These are phyloP conservation scores for Chiloscyllium plagiosum DNA, from an alignment of 2,113 vertebrate species.

Conservation along the genomic window DNA sequence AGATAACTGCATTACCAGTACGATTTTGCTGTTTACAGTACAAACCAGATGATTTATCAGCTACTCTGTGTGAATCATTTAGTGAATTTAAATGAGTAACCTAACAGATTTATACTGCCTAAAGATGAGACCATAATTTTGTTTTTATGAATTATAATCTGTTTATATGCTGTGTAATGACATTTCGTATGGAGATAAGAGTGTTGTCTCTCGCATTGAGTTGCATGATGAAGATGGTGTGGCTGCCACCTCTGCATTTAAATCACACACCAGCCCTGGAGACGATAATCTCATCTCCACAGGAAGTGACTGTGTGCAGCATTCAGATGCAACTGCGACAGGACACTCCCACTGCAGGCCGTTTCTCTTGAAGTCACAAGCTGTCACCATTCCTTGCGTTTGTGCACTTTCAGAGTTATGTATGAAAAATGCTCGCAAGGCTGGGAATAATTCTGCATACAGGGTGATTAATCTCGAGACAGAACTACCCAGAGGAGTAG, in stretches of 20 bases:
- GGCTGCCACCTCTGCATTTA: conserved; percentile 20
- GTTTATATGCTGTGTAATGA: conserved; percentile 13
- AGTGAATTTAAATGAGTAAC: conserved; percentile 20
- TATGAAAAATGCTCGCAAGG: not conserved
- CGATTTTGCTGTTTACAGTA: not conserved
- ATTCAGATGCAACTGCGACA: not conserved
- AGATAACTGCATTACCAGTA: conserved; percentile 13
- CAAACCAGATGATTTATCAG: conserved; percentile 10
- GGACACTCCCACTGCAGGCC: not conserved
- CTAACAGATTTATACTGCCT: conserved; percentile 18
- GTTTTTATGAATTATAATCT: conserved; percentile 31
- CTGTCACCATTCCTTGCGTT: not conserved
- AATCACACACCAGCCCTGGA: not conserved
- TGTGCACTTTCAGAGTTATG: not conserved
- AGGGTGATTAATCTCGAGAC: not conserved
- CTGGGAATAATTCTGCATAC: not conserved
- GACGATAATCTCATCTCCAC: not conserved
- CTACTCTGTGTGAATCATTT: conserved; percentile 12
- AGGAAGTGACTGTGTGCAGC: not conserved
- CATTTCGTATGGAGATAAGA: not conserved
- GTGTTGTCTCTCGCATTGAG: conserved; percentile 8
- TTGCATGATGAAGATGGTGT: not conserved
- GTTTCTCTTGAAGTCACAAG: not conserved
- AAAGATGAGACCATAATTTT: conserved; percentile 23
- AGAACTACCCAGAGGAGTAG: not conserved